Evolutionary conservation across 2,113 vertebrate species (phyloP).

Genomic region (Cygnus buccinator): DNA sequence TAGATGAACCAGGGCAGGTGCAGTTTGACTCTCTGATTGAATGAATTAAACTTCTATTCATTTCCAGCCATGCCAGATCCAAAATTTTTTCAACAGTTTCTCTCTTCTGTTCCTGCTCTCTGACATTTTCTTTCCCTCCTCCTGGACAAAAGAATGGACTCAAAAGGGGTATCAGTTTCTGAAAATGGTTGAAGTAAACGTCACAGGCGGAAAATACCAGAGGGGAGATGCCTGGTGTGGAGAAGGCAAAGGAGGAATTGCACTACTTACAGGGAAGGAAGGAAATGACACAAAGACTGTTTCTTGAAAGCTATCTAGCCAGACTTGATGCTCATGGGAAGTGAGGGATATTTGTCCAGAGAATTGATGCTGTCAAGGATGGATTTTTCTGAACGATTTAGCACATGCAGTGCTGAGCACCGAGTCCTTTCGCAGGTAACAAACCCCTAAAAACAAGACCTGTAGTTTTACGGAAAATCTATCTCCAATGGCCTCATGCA

Average conservation of each 20-base stretch:
- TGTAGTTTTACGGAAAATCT: not conserved
- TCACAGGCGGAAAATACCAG: not conserved
- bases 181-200: not conserved
- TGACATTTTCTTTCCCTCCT: not conserved
- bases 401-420: not conserved
- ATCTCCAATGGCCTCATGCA: not conserved
- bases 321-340: not conserved
- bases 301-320: not conserved
- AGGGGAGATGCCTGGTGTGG: not conserved
- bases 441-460: not conserved
- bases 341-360: not conserved
- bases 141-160: not conserved
- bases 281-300: not conserved
- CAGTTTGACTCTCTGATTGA: slow-evolving; percentile 49
- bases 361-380: not conserved
- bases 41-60: slow-evolving; percentile 44
- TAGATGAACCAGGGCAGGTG: slow-evolving; percentile 31
- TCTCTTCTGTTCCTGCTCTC: not conserved
- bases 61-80: slow-evolving; percentile 7
- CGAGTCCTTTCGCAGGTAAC: not conserved
- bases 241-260: not conserved
- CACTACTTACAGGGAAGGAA: not conserved
- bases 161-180: not conserved
- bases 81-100: not conserved
- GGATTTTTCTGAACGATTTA: not conserved